Evolutionary conservation across 2,888 invertebrate species (phyloP).

Genomic region (Drosophila macrospina): DNA sequence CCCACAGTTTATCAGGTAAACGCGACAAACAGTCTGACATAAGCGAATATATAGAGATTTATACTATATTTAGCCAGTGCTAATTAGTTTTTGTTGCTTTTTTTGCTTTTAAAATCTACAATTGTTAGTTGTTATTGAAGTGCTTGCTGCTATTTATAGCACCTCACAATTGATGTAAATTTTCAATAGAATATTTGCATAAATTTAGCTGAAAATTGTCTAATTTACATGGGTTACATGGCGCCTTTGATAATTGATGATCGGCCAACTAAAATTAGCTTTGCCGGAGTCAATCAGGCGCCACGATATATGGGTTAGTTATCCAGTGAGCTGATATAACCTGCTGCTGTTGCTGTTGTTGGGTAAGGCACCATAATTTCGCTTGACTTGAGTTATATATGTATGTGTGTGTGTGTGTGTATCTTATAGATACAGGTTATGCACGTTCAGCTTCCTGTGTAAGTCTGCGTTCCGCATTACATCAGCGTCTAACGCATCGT

Average conservation of each 20-base stretch:
- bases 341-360: conserved; percentile 10
- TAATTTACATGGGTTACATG: conserved; percentile 23
- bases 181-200: conserved; percentile 34
- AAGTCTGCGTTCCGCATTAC: conserved; percentile 49
- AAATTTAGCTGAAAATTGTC: conserved; percentile 32
- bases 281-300: background rate
- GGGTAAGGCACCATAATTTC: conserved; percentile 19
- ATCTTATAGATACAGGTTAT: conserved; percentile 32
- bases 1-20: background rate
- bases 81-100: conserved; percentile 37
- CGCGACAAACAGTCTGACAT: background rate
- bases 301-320: conserved; percentile 29
- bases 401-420: conserved; percentile 7
- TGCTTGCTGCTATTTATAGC: conserved; percentile 33
- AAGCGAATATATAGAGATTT: conserved; percentile 11
- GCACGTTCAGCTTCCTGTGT: conserved; percentile 39
- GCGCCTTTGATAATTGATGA: conserved; percentile 12
- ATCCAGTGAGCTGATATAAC: background rate
- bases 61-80: conserved; percentile 16
- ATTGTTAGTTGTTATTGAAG: conserved; percentile 15
- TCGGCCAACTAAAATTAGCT: conserved; percentile 31
- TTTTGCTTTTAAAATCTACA: conserved; percentile 28
- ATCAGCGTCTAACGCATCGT: conserved; percentile 63
- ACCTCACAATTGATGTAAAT: conserved; percentile 20
- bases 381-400: conserved; percentile 2